These are phyloP conservation scores for Aphidius colemani DNA, from an alignment of 2,888 invertebrate species.

Conservation along the genomic window DNA sequence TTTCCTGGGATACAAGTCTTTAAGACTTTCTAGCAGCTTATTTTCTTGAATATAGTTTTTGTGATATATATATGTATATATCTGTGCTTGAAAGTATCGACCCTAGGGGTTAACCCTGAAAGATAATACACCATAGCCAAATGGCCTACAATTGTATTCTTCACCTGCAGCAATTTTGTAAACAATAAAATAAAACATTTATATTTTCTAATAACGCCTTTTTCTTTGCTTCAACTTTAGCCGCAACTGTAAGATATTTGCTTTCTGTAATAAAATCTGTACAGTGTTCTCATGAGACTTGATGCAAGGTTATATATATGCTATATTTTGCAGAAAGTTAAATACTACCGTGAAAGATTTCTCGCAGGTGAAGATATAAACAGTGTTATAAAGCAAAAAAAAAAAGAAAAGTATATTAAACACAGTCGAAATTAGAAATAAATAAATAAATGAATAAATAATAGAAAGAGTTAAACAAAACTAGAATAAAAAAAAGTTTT, in stretches of 20 bases:
- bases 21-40: neutral
- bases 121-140: slow-evolving; percentile 40
- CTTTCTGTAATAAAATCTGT: slow-evolving; percentile 36
- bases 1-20: slow-evolving; percentile 7
- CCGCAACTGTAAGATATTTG: slow-evolving; percentile 31
- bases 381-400: slow-evolving; percentile 6
- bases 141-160: slow-evolving; percentile 24
- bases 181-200: slow-evolving; percentile 48
- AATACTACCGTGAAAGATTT: slow-evolving; percentile 9
- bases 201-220: slow-evolving; percentile 53
- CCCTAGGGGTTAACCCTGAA: slow-evolving; percentile 20
- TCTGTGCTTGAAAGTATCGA: slow-evolving; percentile 9
- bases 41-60: neutral
- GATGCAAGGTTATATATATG: neutral
- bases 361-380: slow-evolving; percentile 4
- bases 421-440: neutral
- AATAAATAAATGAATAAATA: neutral
- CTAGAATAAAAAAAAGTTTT: slow-evolving; percentile 19
- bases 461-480: slow-evolving; percentile 4
- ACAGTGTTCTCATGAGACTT: slow-evolving; percentile 14
- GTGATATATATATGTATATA: slow-evolving; percentile 7
- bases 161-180: slow-evolving; percentile 17
- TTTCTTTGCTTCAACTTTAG: slow-evolving; percentile 32
- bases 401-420: neutral
- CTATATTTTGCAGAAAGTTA: neutral